A percentile compares a stretch with the other conserved stretches of the same genome.
These are phyloP conservation scores for Rhincodon typus DNA, from an alignment of 2,797 vertebrate genomes.

Conservation along the genomic window DNA sequence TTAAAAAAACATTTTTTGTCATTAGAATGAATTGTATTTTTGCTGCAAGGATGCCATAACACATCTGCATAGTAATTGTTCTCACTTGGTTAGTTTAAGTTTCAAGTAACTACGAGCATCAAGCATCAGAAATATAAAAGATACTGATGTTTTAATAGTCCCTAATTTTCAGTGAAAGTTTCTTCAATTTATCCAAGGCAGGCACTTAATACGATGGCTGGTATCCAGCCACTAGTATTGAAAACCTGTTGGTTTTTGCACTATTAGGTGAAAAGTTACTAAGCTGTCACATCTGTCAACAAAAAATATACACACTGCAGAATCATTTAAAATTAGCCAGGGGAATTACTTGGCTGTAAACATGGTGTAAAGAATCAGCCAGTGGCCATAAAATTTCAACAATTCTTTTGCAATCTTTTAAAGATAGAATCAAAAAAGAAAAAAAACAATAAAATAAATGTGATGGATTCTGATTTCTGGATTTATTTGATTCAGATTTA, in stretches of 20 bases:
- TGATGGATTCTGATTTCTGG: neutral
- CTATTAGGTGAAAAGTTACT: neutral
- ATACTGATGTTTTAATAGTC: neutral
- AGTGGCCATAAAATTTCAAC: neutral
- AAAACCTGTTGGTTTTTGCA: neutral
- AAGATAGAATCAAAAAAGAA: neutral
- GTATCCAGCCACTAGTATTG: neutral
- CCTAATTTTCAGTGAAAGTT: neutral
- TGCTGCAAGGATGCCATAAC: neutral
- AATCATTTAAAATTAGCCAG: neutral
- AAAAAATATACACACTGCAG: neutral
- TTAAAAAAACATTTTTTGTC: neutral
- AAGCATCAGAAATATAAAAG: neutral
- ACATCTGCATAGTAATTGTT: neutral
- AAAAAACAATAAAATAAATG: neutral
- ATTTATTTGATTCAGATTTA: neutral
- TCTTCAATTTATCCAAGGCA: neutral
- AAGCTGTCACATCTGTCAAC: neutral
- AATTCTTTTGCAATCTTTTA: neutral
- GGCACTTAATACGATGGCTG: neutral
- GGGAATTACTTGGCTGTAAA: neutral
- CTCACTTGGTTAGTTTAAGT: neutral
- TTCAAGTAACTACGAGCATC: neutral
- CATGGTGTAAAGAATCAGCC: neutral
- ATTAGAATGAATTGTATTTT: neutral